Evolutionary conservation across 2,888 invertebrate genomes (phyloP).

Genomic region (Campoletis raptor): DNA sequence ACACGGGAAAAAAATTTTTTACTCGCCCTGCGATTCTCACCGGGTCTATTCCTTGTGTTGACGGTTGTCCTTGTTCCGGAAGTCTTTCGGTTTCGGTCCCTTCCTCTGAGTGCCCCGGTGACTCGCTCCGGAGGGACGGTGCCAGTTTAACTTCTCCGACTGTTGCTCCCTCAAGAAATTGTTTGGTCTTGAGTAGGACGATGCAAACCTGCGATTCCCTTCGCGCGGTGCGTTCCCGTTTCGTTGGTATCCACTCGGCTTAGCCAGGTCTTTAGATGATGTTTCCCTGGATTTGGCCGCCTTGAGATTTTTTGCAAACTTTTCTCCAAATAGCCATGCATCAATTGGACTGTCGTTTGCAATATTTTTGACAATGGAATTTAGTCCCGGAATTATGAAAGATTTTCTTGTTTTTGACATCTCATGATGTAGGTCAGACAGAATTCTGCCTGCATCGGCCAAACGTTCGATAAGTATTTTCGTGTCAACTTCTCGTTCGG

Average conservation of each 20-base stretch:
- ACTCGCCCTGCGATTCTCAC: constrained; percentile 53
- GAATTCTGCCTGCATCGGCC: constrained; percentile 58
- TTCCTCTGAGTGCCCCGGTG: constrained; percentile 54
- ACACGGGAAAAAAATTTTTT: constrained; percentile 19
- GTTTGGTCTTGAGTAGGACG: constrained; percentile 23
- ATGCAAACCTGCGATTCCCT: constrained; percentile 36
- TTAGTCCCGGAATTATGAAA: too few species aligned
- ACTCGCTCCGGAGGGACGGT: constrained; percentile 30
- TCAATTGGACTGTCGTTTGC: constrained; percentile 22
- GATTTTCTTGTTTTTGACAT: constrained; percentile 62
- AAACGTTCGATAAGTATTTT: constrained; percentile 54
- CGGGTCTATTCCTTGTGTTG: constrained; percentile 49
- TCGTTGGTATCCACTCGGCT: constrained; percentile 30
- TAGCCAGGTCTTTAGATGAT: constrained; percentile 51
- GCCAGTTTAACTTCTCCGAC: constrained; percentile 22
- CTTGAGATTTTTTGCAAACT: constrained; percentile 56
- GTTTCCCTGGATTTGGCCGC: constrained; percentile 52
- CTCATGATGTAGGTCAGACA: constrained; percentile 58
- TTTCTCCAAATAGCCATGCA: constrained; percentile 43
- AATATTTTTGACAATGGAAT: constrained; percentile 55
- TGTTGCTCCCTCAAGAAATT: background rate
- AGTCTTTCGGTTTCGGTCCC: constrained; percentile 58
- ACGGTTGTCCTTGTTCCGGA: constrained; percentile 50
- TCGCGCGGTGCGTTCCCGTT: constrained; percentile 31
- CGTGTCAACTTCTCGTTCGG: constrained; percentile 25